A percentile compares a stretch with the other conserved stretches of the same genome.
Conservation (phyloP, 2,888 invertebrate species). For the Sphinx pinastri region DNA sequence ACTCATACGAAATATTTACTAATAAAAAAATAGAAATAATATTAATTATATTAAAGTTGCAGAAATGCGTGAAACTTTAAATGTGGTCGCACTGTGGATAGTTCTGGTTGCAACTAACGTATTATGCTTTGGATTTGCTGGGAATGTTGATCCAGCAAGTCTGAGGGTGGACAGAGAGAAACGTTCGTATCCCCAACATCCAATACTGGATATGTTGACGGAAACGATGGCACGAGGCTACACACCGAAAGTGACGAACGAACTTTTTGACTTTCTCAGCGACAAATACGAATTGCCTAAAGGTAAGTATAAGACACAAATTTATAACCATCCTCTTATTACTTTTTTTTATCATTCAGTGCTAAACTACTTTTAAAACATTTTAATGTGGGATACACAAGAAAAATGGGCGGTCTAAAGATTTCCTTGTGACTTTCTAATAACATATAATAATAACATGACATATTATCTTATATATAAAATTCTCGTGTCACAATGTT, state of each 20-base stretch:
- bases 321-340: too few species aligned
- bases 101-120: background rate
- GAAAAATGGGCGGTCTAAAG: too few species aligned
- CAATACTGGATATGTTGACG: constrained; percentile 49
- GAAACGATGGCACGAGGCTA: constrained; percentile 49
- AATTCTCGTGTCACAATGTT: too few species aligned
- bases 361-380: too few species aligned
- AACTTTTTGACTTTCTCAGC: constrained; percentile 54
- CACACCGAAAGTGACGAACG: constrained; percentile 43
- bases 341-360: too few species aligned
- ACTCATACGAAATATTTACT: background rate
- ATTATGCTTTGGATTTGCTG: background rate
- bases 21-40: background rate
- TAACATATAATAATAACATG: too few species aligned
- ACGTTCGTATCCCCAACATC: constrained; percentile 45
- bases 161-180: background rate
- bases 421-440: too few species aligned
- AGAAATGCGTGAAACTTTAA: background rate
- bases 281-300: constrained; percentile 56
- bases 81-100: background rate
- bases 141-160: background rate
- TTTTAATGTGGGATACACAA: too few species aligned
- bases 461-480: too few species aligned
- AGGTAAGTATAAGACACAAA: constrained; percentile 42
- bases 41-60: background rate